Base-by-base conservation (phyloP, 2,888 invertebrate species). In the Tinea semifulvella region DNA sequence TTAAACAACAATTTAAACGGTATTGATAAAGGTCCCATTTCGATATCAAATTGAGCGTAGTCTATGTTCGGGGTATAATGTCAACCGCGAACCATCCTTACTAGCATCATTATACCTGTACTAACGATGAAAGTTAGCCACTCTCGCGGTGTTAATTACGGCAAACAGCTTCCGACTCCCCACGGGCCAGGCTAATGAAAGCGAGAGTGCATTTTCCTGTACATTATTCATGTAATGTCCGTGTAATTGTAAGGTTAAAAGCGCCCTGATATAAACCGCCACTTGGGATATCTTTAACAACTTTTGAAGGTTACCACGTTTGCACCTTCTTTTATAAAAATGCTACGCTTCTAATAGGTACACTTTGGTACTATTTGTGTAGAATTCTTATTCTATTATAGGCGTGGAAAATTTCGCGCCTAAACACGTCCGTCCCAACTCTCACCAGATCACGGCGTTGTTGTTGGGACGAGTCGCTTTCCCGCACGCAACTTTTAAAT, bases 161-260 rank as follows among this genome's bases (percentile, higher is more conserved):
- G 45, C 31, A 39, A 28, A 44, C 47, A 44, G 39, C 39, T 22
- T 28, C 43, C 27, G 44, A 44, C 26, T 13, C 18, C 36, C 36
- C 36, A 36, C 48, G 62, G 56, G 60, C 57, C 58, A 19, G 25
- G 25, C 40, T 58, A 57, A 63, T 63, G 63, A 66, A 61, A 60
- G 65, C 50, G 65, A 67, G 66, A 71, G 69, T 68, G 68, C 67
- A 67, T 63, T 68, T 59, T 59, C 54, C 57, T 63, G 66, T 65
- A 61, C 58, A 58, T 50, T 54, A 54, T 55, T 56, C 53, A 50
- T 36, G 45, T 46, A 38, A 46, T 47, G 44, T 44, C 31, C 46
- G 26, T 43, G 46, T 43, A 43, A 46, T 46, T 43, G 43, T 25
- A 36, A 27, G 42, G 28, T 43, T 20, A 28, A 43, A 43, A 19